A percentile compares a stretch with the other conserved stretches of the same genome.
Evolutionary conservation across 2,888 invertebrate species (phyloP).

Genomic region (Barypeithes pellucidus): DNA sequence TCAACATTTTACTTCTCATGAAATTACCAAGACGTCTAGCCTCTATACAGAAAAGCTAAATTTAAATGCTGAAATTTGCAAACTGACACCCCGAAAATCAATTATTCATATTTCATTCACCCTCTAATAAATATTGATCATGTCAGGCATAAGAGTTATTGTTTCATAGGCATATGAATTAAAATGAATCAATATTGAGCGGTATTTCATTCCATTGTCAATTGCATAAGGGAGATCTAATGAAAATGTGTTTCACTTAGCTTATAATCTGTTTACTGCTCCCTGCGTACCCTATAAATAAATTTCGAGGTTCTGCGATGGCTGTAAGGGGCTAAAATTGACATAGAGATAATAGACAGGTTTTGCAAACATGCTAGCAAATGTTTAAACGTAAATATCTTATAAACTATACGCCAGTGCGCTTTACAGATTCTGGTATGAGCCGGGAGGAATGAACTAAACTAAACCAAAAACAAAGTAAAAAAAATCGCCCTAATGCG

Average conservation of each 20-base stretch:
- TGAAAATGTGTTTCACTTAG: constrained; percentile 31
- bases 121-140: constrained; percentile 32
- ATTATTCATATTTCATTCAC: constrained; percentile 9
- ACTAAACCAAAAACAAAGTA: no score
- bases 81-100: not conserved
- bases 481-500: no score
- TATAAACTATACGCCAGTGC: no score
- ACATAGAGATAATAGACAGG: no score
- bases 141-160: constrained; percentile 25
- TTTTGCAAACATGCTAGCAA: no score
- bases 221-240: constrained; percentile 26
- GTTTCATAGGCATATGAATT: constrained; percentile 34
- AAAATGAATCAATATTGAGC: constrained; percentile 34
- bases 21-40: no score
- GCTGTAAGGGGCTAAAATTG: constrained; percentile 11
- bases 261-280: constrained; percentile 29
- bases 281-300: constrained; percentile 23
- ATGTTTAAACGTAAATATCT: no score
- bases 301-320: constrained; percentile 8
- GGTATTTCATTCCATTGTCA: constrained; percentile 23
- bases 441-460: no score
- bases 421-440: no score
- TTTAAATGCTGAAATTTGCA: not conserved
- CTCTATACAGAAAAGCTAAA: not conserved
- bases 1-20: no score